These are phyloP conservation scores for Idaea straminata DNA, from an alignment of 2,888 invertebrate genomes.

Conservation along the genomic window DNA sequence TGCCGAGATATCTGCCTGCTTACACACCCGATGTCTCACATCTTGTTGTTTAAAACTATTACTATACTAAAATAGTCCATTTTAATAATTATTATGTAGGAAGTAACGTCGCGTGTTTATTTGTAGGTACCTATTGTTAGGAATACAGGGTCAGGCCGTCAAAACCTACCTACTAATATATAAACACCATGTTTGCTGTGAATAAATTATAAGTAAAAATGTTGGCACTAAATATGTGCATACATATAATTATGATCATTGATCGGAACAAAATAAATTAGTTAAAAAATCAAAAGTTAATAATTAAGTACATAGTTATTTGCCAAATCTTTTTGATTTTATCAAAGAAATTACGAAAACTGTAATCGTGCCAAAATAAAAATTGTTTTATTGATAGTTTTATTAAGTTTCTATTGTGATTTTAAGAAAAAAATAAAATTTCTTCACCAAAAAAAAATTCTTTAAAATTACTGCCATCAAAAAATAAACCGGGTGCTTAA, in stretches of 20 bases:
- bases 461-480: not conserved
- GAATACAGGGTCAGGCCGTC: slow-evolving; percentile 35
- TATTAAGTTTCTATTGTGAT: not conserved
- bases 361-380: not conserved
- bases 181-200: slow-evolving; percentile 40
- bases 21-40: slow-evolving; percentile 91
- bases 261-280: not conserved
- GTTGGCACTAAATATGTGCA: slow-evolving; percentile 22
- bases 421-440: not conserved
- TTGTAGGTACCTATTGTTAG: slow-evolving; percentile 16
- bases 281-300: not conserved
- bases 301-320: not conserved
- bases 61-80: slow-evolving; percentile 3
- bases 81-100: not conserved
- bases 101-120: slow-evolving; percentile 6
- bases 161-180: slow-evolving; percentile 23
- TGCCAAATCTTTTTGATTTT: not conserved
- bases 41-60: slow-evolving; percentile 82
- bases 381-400: not conserved
- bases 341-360: not conserved
- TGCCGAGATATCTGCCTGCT: slow-evolving; percentile 86
- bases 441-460: not conserved
- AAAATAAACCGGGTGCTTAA: not conserved
- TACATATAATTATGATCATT: not conserved
- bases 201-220: slow-evolving; percentile 28